These are phyloP conservation scores for Heliconius aoede DNA, from an alignment of 2,888 invertebrate species.

Conservation along the genomic window DNA sequence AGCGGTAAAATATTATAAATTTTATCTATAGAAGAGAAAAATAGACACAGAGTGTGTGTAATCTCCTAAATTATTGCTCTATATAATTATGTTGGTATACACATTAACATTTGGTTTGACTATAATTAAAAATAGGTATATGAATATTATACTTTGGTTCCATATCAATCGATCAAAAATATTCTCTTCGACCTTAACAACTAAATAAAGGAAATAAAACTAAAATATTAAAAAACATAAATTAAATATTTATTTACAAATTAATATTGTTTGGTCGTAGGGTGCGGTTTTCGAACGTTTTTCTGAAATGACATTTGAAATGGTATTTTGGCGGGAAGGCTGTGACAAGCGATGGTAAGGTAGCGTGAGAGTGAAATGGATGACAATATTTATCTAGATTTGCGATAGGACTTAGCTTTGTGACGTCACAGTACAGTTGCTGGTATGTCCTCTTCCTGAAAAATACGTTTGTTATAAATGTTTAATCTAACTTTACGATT, in stretches of 20 bases:
- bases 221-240: slow-evolving; percentile 52
- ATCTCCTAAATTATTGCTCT: slow-evolving; percentile 72
- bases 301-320: slow-evolving; percentile 61
- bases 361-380: slow-evolving; percentile 72
- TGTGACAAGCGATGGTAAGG: slow-evolving; percentile 76
- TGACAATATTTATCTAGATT: slow-evolving; percentile 67
- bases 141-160: slow-evolving; percentile 70
- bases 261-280: slow-evolving; percentile 61
- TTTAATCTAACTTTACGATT: not conserved
- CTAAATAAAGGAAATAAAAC: slow-evolving; percentile 51
- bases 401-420: slow-evolving; percentile 79
- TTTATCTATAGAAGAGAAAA: slow-evolving; percentile 69
- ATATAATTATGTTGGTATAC: slow-evolving; percentile 63
- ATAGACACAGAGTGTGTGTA: slow-evolving; percentile 69
- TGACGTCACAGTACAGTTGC: slow-evolving; percentile 76
- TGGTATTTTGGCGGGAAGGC: slow-evolving; percentile 57
- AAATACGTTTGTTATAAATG: slow-evolving; percentile 29
- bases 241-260: slow-evolving; percentile 65
- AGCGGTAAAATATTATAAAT: slow-evolving; percentile 66
- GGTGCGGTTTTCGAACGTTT: slow-evolving; percentile 44
- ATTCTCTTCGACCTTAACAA: slow-evolving; percentile 41
- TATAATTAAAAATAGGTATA: slow-evolving; percentile 50
- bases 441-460: slow-evolving; percentile 80
- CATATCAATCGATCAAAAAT: slow-evolving; percentile 54
- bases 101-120: slow-evolving; percentile 59